Percentiles rank a stretch among this genome's conserved stretches.
Evolutionary conservation across 2,888 invertebrate genomes (phyloP).

Genomic region (Drosophila maculinotata): DNA sequence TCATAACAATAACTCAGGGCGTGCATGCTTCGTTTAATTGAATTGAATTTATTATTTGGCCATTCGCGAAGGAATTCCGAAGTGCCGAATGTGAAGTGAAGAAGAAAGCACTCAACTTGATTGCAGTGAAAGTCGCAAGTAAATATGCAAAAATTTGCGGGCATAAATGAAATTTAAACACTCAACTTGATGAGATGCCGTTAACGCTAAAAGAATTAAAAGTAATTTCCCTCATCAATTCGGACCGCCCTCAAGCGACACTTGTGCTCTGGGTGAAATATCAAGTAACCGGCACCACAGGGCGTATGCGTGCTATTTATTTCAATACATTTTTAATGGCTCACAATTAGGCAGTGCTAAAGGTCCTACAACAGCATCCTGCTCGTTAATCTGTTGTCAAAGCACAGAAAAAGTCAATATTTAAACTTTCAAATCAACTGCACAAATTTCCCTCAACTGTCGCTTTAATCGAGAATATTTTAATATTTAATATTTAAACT

Average conservation of each 20-base stretch:
- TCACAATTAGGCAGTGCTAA: slow-evolving; percentile 55
- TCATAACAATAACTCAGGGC: slow-evolving; percentile 24
- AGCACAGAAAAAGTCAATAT: slow-evolving; percentile 29
- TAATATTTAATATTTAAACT: background rate
- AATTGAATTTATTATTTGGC: slow-evolving; percentile 59
- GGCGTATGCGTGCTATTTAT: slow-evolving; percentile 61
- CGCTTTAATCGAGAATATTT: slow-evolving; percentile 4
- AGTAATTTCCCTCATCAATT: slow-evolving; percentile 71
- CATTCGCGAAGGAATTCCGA: slow-evolving; percentile 34
- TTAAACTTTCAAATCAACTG: slow-evolving; percentile 19
- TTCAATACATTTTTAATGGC: slow-evolving; percentile 66
- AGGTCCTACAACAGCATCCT: slow-evolving; percentile 9
- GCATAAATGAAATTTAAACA: slow-evolving; percentile 69
- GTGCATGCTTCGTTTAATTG: slow-evolving; percentile 62
- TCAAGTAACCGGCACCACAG: slow-evolving; percentile 3
- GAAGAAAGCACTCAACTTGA: slow-evolving; percentile 66
- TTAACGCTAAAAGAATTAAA: slow-evolving; percentile 74
- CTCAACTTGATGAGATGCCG: slow-evolving; percentile 75
- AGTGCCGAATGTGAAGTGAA: slow-evolving; percentile 5
- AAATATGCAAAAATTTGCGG: slow-evolving; percentile 63
- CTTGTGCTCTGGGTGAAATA: slow-evolving; percentile 14
- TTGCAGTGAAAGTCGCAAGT: slow-evolving; percentile 49
- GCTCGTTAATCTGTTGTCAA: slow-evolving; percentile 4
- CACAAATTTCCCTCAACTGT: slow-evolving; percentile 14
- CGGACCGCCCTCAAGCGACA: slow-evolving; percentile 6